These are phyloP conservation scores for Lepus townsendii DNA, from an alignment of 2,797 vertebrate genomes.

Conservation along the genomic window DNA sequence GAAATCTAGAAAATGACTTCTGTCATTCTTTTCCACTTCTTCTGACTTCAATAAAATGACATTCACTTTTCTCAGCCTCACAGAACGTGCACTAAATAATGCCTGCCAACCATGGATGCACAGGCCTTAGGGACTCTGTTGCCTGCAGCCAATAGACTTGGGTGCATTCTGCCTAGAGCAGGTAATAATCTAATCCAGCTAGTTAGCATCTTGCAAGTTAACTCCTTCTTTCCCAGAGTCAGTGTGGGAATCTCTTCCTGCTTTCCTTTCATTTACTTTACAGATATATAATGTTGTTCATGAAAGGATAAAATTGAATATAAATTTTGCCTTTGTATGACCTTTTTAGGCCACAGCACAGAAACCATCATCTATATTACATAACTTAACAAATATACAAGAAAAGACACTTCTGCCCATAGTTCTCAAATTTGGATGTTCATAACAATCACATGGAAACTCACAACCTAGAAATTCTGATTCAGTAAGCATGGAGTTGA, in stretches of 20 bases:
- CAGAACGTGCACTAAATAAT: constrained; percentile 65
- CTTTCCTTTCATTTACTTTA: neutral
- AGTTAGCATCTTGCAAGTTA: constrained; percentile 74
- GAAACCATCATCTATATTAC: neutral
- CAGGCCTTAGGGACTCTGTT: constrained; percentile 66
- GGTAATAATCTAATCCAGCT: constrained; percentile 68
- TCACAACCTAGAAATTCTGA: constrained; percentile 14
- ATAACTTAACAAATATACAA: neutral
- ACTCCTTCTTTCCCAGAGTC: constrained; percentile 61
- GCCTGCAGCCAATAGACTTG: constrained; percentile 76
- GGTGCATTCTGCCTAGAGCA: constrained; percentile 80
- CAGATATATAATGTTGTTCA: neutral
- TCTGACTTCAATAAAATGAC: constrained; percentile 76
- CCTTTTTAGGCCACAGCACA: neutral
- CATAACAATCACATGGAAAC: neutral
- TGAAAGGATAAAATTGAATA: neutral
- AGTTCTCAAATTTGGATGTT: neutral
- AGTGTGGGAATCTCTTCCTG: neutral
- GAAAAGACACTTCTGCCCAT: neutral
- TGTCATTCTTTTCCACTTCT: constrained; percentile 21
- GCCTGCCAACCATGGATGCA: constrained; percentile 59
- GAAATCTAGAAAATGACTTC: constrained; percentile 55
- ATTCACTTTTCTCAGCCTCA: constrained; percentile 56
- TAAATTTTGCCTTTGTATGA: neutral
- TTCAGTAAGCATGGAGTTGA: neutral